phyloP scores from a whole-genome alignment of 2,888 invertebrate genomes.

The Lampropteryx suffumata region DNA sequence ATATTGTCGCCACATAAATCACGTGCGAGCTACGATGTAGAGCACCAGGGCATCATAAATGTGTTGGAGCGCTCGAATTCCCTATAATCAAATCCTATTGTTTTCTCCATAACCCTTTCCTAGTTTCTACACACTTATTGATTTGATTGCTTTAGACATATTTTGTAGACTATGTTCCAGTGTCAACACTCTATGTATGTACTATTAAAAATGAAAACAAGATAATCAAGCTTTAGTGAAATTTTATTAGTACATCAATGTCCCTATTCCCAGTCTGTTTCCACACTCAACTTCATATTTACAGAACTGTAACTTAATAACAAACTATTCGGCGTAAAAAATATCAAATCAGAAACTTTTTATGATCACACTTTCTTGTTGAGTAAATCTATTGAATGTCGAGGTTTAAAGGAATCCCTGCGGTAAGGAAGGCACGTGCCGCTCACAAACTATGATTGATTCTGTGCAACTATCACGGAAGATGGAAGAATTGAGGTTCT shows the following conservation, averaged over 20 bases:
- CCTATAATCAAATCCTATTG: conserved; percentile 29
- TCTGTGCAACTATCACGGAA: conserved; percentile 1
- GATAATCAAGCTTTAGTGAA: too few relatives aligned
- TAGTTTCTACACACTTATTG: too few relatives aligned
- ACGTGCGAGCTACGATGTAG: conserved; percentile 23
- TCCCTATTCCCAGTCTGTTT: too few relatives aligned
- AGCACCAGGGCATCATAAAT: conserved; percentile 25
- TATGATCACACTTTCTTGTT: conserved; percentile 15
- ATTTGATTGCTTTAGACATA: too few relatives aligned
- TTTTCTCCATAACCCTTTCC: too few relatives aligned
- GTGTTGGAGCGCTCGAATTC: conserved; percentile 19
- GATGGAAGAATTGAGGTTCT: not conserved
- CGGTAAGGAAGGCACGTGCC: conserved; percentile 17
- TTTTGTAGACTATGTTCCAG: too few relatives aligned
- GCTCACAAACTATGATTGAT: conserved; percentile 1
- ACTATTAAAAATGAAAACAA: too few relatives aligned
- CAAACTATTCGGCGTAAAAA: conserved; percentile 12
- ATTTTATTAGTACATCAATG: too few relatives aligned
- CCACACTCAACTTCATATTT: conserved; percentile 1
- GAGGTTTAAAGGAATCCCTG: conserved; percentile 12
- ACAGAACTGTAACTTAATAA: conserved; percentile 16
- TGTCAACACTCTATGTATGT: too few relatives aligned
- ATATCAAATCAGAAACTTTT: conserved; percentile 22
- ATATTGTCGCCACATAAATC: conserved; percentile 32
- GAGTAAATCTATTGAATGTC: conserved; percentile 19